Conservation (phyloP, 2,797 vertebrate species). For the Cryptoprocta ferox region DNA sequence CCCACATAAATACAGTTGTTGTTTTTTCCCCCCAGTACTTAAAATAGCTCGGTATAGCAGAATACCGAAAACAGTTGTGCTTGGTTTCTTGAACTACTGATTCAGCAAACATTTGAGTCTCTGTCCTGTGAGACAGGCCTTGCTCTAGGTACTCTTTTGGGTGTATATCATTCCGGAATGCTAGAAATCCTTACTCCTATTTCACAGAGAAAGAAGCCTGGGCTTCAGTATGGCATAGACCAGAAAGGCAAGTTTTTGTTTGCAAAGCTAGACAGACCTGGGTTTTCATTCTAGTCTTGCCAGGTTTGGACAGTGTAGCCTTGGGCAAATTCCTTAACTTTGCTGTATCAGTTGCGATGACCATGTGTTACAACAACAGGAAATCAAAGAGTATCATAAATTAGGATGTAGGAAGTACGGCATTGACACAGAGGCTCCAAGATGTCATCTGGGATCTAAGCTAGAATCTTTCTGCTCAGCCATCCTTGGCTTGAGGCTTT, state of each 20-base stretch:
- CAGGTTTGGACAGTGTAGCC: background rate
- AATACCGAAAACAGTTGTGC: constrained; percentile 58
- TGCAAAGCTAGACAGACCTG: background rate
- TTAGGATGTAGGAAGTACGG: background rate
- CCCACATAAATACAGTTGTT: constrained; percentile 43
- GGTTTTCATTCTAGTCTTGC: background rate
- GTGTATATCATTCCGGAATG: background rate
- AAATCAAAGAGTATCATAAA: background rate
- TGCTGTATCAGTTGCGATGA: background rate
- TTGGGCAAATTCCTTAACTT: background rate
- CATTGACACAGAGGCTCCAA: background rate
- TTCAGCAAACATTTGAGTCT: constrained; percentile 48
- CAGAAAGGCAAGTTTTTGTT: constrained; percentile 29
- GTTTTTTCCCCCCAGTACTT: background rate
- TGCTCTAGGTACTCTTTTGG: background rate
- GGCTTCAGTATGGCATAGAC: background rate
- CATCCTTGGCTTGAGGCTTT: background rate
- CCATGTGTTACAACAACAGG: background rate
- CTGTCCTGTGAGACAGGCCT: background rate
- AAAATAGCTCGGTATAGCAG: constrained; percentile 54
- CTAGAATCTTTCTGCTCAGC: background rate
- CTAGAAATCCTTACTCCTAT: background rate
- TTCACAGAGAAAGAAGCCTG: background rate
- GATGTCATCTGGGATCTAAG: background rate
- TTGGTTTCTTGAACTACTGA: constrained; percentile 58